These are phyloP conservation scores for Mus spicilegus DNA, from an alignment of 2,113 vertebrate species.

Conservation along the genomic window DNA sequence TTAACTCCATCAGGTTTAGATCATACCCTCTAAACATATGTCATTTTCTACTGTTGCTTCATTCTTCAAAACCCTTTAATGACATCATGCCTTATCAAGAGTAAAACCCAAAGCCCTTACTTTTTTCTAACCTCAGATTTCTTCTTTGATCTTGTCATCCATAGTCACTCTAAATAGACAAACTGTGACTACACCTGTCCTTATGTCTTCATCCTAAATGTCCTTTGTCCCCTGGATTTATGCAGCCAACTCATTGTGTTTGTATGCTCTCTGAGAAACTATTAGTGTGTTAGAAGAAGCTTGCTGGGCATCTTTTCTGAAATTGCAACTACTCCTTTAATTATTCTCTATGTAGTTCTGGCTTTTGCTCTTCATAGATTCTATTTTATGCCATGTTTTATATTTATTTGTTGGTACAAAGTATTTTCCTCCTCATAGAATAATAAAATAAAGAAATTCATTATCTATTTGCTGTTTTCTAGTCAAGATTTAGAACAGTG, in stretches of 20 bases:
- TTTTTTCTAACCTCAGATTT: background rate
- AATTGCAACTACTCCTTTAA: background rate
- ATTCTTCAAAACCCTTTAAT: background rate
- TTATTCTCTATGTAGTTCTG: background rate
- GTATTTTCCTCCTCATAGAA: background rate
- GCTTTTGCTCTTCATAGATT: slow-evolving; percentile 23
- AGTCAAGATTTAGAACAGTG: background rate
- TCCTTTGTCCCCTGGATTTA: background rate
- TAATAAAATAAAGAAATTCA: background rate
- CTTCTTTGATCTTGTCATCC: background rate
- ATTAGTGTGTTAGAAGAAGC: background rate
- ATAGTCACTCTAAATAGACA: background rate
- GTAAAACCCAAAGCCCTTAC: background rate
- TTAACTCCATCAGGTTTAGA: background rate
- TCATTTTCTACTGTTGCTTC: background rate
- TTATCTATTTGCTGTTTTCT: background rate
- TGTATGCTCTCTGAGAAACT: slow-evolving; percentile 23
- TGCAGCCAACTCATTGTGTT: background rate
- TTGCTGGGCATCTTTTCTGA: background rate
- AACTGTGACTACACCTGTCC: background rate
- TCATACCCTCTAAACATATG: background rate
- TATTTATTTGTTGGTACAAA: background rate
- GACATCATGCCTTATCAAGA: background rate
- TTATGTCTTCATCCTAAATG: background rate
- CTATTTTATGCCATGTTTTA: background rate